These are phyloP conservation scores for Rhabdornis inornatus DNA, from an alignment of 2,113 vertebrate species.

Conservation along the genomic window DNA sequence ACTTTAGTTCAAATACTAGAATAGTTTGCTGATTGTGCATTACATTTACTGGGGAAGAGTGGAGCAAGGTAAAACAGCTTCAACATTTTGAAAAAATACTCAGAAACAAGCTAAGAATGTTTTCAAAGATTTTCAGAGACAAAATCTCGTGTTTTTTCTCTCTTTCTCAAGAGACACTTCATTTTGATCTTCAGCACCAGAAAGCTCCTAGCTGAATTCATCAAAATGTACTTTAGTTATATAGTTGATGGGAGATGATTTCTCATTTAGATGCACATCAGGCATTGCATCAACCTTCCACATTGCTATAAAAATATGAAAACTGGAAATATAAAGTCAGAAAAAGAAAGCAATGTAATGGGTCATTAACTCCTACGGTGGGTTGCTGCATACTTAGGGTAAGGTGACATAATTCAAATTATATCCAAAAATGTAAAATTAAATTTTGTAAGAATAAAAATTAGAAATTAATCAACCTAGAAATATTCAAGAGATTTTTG, in stretches of 20 bases:
- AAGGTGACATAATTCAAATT: not conserved
- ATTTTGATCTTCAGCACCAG: not conserved
- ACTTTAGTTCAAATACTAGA: not conserved
- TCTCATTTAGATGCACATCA: not conserved
- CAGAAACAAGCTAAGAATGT: not conserved
- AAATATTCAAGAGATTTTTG: not conserved
- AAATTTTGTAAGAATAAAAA: not conserved
- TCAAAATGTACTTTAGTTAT: not conserved
- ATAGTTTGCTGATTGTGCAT: not conserved
- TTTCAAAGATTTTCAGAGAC: not conserved
- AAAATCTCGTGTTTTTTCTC: not conserved
- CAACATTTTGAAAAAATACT: not conserved
- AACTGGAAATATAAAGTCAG: not conserved
- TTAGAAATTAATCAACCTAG: not conserved
- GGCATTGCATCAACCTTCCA: not conserved
- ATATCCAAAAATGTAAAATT: not conserved
- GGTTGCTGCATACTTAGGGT: not conserved
- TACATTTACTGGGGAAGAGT: not conserved
- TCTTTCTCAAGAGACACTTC: not conserved
- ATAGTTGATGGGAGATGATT: not conserved
- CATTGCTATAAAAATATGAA: not conserved
- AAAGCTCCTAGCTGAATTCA: not conserved
- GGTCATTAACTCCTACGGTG: not conserved
- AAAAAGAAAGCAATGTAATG: not conserved
- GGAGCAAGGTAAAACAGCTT: not conserved